phyloP scores from a whole-genome alignment of 2,888 invertebrate genomes.

The Tridacna gigas region DNA sequence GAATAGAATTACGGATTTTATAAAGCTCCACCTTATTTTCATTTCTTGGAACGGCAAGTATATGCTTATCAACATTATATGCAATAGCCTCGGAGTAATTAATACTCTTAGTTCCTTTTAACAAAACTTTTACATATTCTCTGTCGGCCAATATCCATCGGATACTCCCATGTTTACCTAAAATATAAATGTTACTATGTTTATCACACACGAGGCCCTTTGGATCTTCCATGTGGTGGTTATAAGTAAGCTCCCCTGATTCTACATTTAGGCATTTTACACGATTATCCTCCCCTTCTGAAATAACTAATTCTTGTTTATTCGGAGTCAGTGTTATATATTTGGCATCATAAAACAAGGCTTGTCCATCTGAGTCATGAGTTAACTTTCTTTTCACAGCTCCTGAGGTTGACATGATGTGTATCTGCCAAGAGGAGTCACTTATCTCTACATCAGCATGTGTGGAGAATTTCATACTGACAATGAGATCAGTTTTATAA shows the following conservation, averaged over 20 bases:
- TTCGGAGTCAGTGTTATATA: constrained; percentile 52
- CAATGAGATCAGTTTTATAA: constrained; percentile 55
- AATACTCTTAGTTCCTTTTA: constrained; percentile 52
- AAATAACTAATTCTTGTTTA: constrained; percentile 53
- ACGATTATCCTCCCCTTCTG: constrained; percentile 57
- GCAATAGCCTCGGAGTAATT: constrained; percentile 52
- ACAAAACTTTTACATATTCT: constrained; percentile 52
- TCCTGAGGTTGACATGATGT: constrained; percentile 50
- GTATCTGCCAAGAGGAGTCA: constrained; percentile 58
- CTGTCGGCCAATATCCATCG: constrained; percentile 61
- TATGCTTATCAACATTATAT: constrained; percentile 42
- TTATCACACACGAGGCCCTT: constrained; percentile 60
- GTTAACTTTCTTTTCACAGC: constrained; percentile 42
- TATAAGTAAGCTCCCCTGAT: constrained; percentile 55
- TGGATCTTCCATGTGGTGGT: constrained; percentile 64
- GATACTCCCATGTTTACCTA: constrained; percentile 59
- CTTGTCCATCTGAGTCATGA: constrained; percentile 41
- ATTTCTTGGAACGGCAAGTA: constrained; percentile 56
- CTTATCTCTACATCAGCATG: constrained; percentile 43
- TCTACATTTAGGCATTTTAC: constrained; percentile 57
- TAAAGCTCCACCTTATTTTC: constrained; percentile 56
- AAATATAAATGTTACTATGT: constrained; percentile 57
- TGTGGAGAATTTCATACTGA: constrained; percentile 48
- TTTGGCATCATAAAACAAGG: constrained; percentile 52
- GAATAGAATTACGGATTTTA: constrained; percentile 55